A percentile compares a stretch with the other conserved stretches of the same genome.
Conservation (phyloP, 35 echinoderm and acorn worm species). For the Ophiothrix spiculata region DNA sequence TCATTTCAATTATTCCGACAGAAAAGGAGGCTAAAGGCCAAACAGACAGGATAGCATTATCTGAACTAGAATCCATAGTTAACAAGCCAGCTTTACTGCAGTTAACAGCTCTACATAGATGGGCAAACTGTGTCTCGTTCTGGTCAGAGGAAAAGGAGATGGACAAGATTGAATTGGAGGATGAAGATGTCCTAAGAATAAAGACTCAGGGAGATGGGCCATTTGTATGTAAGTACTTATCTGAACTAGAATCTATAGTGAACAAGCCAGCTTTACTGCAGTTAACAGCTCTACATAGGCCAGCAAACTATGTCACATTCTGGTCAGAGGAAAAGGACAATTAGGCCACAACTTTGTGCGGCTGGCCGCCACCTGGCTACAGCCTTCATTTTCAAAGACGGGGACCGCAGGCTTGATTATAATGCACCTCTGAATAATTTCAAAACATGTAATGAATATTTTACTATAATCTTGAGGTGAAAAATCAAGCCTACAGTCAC, state of each 20-base stretch:
- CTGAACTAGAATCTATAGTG: constrained; percentile 40
- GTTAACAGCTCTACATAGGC: constrained; percentile 67
- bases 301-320: constrained; percentile 51
- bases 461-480: too few relatives aligned
- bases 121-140: constrained; percentile 49
- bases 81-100: constrained; percentile 50
- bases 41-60: constrained; percentile 56
- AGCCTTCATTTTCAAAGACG: too few relatives aligned
- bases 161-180: constrained; percentile 60
- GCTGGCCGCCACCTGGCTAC: too few relatives aligned
- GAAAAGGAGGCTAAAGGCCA: constrained; percentile 77
- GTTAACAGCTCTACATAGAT: constrained; percentile 67
- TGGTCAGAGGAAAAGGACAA: constrained; percentile 77
- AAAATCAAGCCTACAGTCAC: too few relatives aligned
- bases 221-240: constrained; percentile 74
- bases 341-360: too few relatives aligned
- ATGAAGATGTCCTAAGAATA: constrained; percentile 69
- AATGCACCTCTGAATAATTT: too few relatives aligned
- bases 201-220: constrained; percentile 77
- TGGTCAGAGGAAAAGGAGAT: constrained; percentile 75
- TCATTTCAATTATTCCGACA: constrained; percentile 25
- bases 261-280: constrained; percentile 50
- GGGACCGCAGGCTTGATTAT: too few relatives aligned
- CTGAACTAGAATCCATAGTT: constrained; percentile 39
- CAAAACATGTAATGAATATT: too few relatives aligned